Evolutionary conservation across 2,888 invertebrate species (phyloP).

Genomic region (Diarsia rubi): DNA sequence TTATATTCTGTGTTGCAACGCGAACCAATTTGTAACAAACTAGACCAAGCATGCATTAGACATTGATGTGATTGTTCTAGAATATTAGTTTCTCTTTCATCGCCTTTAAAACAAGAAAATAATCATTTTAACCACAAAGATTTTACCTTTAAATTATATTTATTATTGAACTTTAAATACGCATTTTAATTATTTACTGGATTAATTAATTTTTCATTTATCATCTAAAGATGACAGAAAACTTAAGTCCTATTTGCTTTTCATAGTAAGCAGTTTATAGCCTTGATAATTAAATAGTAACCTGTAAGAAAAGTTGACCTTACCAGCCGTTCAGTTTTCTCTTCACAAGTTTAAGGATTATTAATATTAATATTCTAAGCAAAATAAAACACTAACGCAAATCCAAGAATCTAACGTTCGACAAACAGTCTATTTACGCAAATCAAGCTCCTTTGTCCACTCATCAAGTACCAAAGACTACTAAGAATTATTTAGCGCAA

Average conservation of each 20-base stretch:
- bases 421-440: slow-evolving; percentile 20
- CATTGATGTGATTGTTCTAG: not conserved
- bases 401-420: slow-evolving; percentile 15
- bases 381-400: slow-evolving; percentile 35
- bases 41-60: slow-evolving; percentile 15
- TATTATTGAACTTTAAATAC: not conserved
- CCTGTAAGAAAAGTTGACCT: not conserved
- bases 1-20: slow-evolving; percentile 32
- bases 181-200: not conserved
- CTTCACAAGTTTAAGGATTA: not conserved
- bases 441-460: slow-evolving; percentile 40
- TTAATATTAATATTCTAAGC: not conserved
- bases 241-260: not conserved
- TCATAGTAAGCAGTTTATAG: not conserved
- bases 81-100: slow-evolving; percentile 4
- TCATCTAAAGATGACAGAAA: not conserved
- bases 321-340: not conserved
- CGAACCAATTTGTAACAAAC: slow-evolving; percentile 26
- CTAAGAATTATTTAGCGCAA: slow-evolving; percentile 54
- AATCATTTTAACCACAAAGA: not conserved
- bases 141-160: not conserved
- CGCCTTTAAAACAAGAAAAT: not conserved
- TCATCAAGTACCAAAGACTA: slow-evolving; percentile 33
- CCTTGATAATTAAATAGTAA: not conserved
- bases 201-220: not conserved